Conservation (phyloP, 2,888 invertebrate genomes). For the Acanthosepion esculentum region DNA sequence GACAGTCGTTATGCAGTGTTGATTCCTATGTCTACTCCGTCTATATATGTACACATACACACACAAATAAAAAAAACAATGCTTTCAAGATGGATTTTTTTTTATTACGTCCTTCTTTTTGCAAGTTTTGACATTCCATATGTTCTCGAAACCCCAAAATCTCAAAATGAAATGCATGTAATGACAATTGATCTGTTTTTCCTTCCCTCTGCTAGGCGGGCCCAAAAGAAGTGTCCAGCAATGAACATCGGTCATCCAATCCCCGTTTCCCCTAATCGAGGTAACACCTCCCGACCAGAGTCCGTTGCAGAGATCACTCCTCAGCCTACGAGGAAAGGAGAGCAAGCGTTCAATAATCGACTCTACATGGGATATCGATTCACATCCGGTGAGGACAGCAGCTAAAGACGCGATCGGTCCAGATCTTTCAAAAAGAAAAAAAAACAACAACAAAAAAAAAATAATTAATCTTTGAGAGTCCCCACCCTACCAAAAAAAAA, state of each 20-base stretch:
- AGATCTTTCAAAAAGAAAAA: background rate
- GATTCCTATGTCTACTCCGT: too few species aligned
- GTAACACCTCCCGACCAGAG: background rate
- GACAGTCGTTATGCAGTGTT: too few species aligned
- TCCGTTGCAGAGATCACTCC: conserved; percentile 24
- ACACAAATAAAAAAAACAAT: too few species aligned
- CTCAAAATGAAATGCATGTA: background rate
- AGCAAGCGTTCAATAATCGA: conserved; percentile 34
- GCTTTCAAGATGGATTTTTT: too few species aligned
- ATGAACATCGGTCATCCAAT: conserved; percentile 37
- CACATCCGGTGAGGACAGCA: conserved; percentile 45
- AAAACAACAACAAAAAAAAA: too few species aligned
- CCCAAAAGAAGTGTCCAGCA: conserved; percentile 24
- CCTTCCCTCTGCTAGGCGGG: conserved; percentile 24
- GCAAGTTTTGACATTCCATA: too few species aligned
- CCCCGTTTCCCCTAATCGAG: conserved; percentile 34
- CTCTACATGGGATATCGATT: conserved; percentile 42
- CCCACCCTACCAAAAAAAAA: background rate
- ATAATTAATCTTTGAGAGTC: background rate
- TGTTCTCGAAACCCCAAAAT: background rate
- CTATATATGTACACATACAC: too few species aligned
- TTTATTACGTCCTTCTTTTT: too few species aligned
- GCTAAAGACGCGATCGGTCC: background rate
- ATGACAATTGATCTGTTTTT: background rate
- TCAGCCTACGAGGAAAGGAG: conserved; percentile 24